A percentile compares a stretch with the other conserved stretches of the same genome.
Evolutionary conservation across 2,888 invertebrate genomes (phyloP).

Genomic region (Leucophenga montana): DNA sequence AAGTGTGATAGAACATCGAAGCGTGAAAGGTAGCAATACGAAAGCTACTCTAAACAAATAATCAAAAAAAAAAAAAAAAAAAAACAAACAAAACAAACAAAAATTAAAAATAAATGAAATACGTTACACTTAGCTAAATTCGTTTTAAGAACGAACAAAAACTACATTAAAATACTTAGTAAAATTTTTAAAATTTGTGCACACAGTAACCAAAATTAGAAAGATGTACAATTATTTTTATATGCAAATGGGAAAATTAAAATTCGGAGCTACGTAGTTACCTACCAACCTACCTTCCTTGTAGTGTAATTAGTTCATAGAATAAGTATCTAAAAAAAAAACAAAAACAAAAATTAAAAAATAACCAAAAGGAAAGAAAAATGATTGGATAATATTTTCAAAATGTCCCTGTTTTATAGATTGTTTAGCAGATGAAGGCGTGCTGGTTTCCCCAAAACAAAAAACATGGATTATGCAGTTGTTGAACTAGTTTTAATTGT

Average conservation of each 20-base stretch:
- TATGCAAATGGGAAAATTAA: conserved; percentile 37
- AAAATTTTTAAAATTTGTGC: conserved; percentile 12
- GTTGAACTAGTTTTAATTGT: conserved; percentile 23
- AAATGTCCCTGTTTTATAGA: not conserved
- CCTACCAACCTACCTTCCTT: conserved; percentile 64
- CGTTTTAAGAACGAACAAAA: conserved; percentile 10
- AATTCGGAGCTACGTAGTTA: conserved; percentile 72
- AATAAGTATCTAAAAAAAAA: conserved; percentile 24
- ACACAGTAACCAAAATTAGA: conserved; percentile 8
- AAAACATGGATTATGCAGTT: not conserved
- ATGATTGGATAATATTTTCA: conserved; percentile 54
- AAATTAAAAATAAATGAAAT: conserved; percentile 3
- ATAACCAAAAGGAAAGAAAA: not conserved
- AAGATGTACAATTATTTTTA: conserved; percentile 33
- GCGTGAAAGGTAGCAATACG: not conserved
- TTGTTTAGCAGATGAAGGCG: not conserved
- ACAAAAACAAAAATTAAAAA: conserved; percentile 17
- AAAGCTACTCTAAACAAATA: not conserved
- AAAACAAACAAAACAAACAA: too few species aligned
- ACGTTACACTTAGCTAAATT: conserved; percentile 3
- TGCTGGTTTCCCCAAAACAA: not conserved
- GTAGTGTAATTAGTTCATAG: conserved; percentile 61
- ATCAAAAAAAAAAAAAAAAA: conserved; percentile 24
- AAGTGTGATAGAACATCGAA: conserved; percentile 32
- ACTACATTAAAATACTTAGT: conserved; percentile 3